Evolutionary conservation across 2,797 vertebrate species (phyloP), one percentile per base, ranked within the genome.

Genomic region (Pyrocephalus nanus): DNA sequence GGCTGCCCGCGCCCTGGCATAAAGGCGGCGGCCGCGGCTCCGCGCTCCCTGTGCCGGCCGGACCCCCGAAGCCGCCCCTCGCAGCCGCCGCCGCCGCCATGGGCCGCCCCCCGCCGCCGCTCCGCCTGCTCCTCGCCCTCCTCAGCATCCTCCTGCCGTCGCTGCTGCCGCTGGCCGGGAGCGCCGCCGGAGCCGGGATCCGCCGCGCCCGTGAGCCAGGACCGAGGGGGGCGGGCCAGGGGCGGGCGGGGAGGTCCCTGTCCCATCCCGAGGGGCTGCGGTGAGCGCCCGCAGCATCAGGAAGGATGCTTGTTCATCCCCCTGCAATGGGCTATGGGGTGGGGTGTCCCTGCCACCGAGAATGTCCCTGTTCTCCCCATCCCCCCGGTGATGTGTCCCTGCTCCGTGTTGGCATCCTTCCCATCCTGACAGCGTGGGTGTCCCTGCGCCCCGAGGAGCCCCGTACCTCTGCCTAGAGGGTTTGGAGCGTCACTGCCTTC

Each of bases 171-270:
- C 81, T 55, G 51, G 12, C 57, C 61, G 74, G 38, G n/a, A 86
- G 42, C 38, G 72, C 57, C 47, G 61, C 70, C 34, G 48, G 53
- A 7, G 40, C 60, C 23, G 91, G 77, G 77, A 89, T 42, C 17
- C 95, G 61, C 91, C 91, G 47, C 47, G 40, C 88, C 73, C 74
- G 95, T 95, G 82, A 93, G 93, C 78, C 5, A 14, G 32, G 53
- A 34, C 17, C 5, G 55, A 13, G 73, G 47, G 51, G 45, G 32
- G 47, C 4, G 48, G 88, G 38, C 9, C 1, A 47, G 38, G 19
- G 20, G 11, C 26, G 47, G 26, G 15, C 26, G 42, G 22, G 34
- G 19, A 7, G 21, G 50, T 48, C 38, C 15, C 51, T 65, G 69
- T 13, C 11, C 34, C 65, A 13, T 45, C n/a, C 67, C 6, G 11